Evolutionary conservation across 2,113 vertebrate genomes (phyloP).

Genomic region (Pitta sordida): DNA sequence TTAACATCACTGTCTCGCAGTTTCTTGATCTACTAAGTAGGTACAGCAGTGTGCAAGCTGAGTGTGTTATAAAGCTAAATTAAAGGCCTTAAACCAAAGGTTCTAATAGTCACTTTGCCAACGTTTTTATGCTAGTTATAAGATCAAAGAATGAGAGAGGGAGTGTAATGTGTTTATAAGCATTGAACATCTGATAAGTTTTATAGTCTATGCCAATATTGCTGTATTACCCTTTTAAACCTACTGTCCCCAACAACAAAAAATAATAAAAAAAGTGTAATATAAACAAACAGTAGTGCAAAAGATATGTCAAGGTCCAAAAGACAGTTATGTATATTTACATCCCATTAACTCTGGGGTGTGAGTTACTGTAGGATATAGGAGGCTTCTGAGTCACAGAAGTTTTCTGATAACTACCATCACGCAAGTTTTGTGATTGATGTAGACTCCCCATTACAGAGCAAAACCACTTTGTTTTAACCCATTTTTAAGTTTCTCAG

Average conservation of each 20-base stretch:
- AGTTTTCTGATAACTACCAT: neutral
- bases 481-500: neutral
- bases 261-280: neutral
- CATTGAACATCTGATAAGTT: constrained; percentile 45
- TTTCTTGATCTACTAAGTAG: constrained; percentile 27
- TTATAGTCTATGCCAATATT: neutral
- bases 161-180: constrained; percentile 22
- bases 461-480: neutral
- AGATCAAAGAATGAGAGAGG: constrained; percentile 22
- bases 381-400: neutral
- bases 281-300: neutral
- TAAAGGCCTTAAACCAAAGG: constrained; percentile 25
- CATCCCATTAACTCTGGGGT: neutral
- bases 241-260: neutral
- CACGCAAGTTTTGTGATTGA: neutral
- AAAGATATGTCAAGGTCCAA: neutral
- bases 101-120: constrained; percentile 3
- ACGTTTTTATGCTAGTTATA: neutral
- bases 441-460: neutral
- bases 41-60: neutral
- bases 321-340: neutral
- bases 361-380: neutral
- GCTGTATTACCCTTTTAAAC: constrained; percentile 1
- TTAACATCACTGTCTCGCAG: neutral
- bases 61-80: constrained; percentile 16